A percentile compares a stretch with the other conserved stretches of the same genome.
Conservation (phyloP, 23 tunicate species). For the Halocynthia aurantium region DNA sequence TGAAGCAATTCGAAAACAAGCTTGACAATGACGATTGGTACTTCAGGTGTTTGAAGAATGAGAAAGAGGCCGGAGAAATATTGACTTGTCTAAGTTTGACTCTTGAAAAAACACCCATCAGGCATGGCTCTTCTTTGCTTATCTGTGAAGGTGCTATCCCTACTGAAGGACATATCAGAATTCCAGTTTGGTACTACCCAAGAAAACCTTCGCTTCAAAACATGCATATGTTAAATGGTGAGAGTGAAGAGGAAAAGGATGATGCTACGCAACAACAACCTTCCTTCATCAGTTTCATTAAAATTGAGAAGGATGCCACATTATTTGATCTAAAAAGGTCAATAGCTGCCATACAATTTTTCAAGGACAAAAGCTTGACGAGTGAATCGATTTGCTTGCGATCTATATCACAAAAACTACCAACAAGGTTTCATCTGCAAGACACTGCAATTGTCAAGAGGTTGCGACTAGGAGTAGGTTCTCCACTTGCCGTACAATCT, state of each 20-base stretch:
- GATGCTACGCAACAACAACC: constrained; percentile 3
- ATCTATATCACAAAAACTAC: constrained; percentile 13
- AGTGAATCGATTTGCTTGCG: constrained; percentile 21
- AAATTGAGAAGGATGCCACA: constrained; percentile 13
- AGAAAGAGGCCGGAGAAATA: constrained; percentile 22
- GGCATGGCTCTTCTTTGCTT: constrained; percentile 13
- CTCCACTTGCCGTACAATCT: constrained; percentile 12
- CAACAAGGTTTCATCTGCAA: constrained; percentile 22
- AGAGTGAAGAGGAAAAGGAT: not conserved
- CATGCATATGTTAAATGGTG: not conserved
- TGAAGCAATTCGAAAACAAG: not conserved
- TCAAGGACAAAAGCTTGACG: not conserved
- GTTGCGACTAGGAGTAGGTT: constrained; percentile 11
- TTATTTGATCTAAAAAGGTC: constrained; percentile 8
- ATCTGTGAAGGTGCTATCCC: constrained; percentile 9
- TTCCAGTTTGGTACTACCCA: constrained; percentile 20
- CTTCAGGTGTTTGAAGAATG: constrained; percentile 12
- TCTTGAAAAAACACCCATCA: constrained; percentile 3
- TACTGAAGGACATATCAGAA: constrained; percentile 14
- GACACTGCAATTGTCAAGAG: constrained; percentile 12
- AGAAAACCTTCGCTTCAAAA: not conserved
- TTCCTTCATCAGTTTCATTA: not conserved
- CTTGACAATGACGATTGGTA: not conserved
- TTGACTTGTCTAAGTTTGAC: not conserved
- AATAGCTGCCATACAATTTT: not conserved